A percentile compares a stretch with the other conserved stretches of the same genome.
Conservation (phyloP, 2,797 vertebrate genomes). For the Simalia tracyae region DNA sequence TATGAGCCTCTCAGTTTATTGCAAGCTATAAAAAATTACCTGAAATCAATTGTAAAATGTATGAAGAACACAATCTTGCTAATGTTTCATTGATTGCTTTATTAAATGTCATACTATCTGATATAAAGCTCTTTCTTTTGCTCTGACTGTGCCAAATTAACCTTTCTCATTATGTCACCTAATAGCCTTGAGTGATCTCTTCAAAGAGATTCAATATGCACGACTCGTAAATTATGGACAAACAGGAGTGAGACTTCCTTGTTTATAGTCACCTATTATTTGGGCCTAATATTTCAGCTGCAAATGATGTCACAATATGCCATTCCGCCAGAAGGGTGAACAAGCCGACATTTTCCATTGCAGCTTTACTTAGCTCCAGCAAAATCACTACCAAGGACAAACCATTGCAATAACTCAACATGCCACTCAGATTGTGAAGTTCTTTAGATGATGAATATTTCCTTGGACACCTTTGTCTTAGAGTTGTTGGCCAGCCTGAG, state of each 20-base stretch:
- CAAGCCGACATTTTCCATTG: constrained; percentile 19
- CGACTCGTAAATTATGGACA: not conserved
- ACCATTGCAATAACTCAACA: not conserved
- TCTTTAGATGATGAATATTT: constrained; percentile 10
- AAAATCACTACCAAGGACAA: constrained; percentile 35
- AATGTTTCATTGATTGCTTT: constrained; percentile 4
- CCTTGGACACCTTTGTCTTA: constrained; percentile 16
- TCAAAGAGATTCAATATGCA: not conserved
- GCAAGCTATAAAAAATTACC: not conserved
- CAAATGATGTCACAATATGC: not conserved
- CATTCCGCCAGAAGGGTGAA: constrained; percentile 22
- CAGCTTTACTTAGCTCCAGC: constrained; percentile 12
- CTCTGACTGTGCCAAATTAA: not conserved
- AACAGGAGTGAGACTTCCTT: not conserved
- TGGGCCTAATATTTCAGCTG: not conserved
- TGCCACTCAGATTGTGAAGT: not conserved
- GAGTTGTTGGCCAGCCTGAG: not conserved
- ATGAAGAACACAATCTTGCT: not conserved
- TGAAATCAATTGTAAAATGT: not conserved
- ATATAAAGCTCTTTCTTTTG: not conserved
- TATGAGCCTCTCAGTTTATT: not conserved
- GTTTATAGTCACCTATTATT: not conserved
- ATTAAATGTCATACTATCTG: not conserved
- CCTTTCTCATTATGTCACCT: constrained; percentile 1
- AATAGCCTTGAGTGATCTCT: not conserved